Evolutionary conservation across 2,797 vertebrate species (phyloP), one percentile per base, ranked within the genome.

Genomic region (Micropoecilia bifurca): DNA sequence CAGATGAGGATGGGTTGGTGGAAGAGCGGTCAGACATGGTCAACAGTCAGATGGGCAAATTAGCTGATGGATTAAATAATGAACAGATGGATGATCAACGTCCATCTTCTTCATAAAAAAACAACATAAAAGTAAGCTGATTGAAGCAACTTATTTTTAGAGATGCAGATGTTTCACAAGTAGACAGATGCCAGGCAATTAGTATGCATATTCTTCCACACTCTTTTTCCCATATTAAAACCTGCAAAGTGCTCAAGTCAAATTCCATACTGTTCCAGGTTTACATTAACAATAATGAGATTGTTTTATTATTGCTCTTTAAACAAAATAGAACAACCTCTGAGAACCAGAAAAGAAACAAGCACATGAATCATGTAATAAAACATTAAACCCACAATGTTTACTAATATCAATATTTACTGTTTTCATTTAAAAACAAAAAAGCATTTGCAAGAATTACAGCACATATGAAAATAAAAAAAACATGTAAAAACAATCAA

Each of bases 391-490:
- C 20, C 10, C 25, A 75, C 22, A 79, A 53, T 43, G 13, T 81
- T 82, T 75, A 48, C 25, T 48, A 69, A 69, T 73, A 12, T 75
- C 45, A 80, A 41, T 66, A 28, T 87, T 88, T 87, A 81, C 55
- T 86, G 61, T 80, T 78, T 61, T 61, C 59, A 46, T 82, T 28
- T 71, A 77, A 77, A 85, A 83, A 80, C n/a, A n/a, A n/a, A 75
- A 14, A 53, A 48, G 18, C 47, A 8, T 53, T 68, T 39, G 76
- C 20, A 61, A 81, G 81, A 77, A 81, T 48, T 20, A 85, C 45
- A 87, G 28, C 3, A 63, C 74, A 41, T 30, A 68, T 59, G 1
- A 78, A 79, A 20, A 74, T 75, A 79, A 59, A 6, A 36, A 20
- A 25, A 7, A 84, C 80, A 73, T 53, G 14, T 28, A 57, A 68